Evolutionary conservation across 2,888 invertebrate genomes (phyloP), one percentile per base, ranked within the genome.

Genomic region (Caenorhabditis sp.): DNA sequence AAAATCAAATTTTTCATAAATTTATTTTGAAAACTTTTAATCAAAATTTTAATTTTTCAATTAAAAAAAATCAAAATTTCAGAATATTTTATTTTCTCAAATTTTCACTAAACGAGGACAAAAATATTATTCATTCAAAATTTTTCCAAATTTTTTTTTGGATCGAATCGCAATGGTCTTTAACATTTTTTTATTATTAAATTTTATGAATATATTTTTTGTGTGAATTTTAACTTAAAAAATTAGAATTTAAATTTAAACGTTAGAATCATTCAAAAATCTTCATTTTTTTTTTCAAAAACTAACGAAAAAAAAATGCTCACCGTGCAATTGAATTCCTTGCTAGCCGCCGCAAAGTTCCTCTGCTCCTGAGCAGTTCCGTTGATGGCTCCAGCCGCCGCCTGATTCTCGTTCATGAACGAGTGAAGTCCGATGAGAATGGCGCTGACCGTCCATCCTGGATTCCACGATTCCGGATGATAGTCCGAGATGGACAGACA

Each of bases 401-500:
- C 97, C 88, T 96, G 96, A 90, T 95, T 96, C 92, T 99, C 98
- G 88, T 97, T 93, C 96, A 96, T 92, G 44, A 93, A 93, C 71
- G 80, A 84, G 72, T 89, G 86, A 53, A 90, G 80, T 13, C 85
- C 88, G 11, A 79, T 87, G 53, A 99, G 94, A 91, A 99, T 99
- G 0, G 98, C 98, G 0, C 97, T 96, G 56, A 98, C 98, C 28
- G 93, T 93, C 98, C 98, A 99, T 1, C 98, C 97, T 11, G 99
- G 99, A 93, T 99, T 99, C 99, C 99, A 99, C 2, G 97, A 97
- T 92, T 99, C 98, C 0, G 97, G 97, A 92, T 97, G 97, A 92
- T 96, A 97, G 93, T 97, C 97, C 71, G 95, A 95, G 87, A 95
- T 99, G 87, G 97, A 98, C 87, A 99, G 94, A 93, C 99, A 99